Evolutionary conservation across 2,888 invertebrate species (phyloP).

Genomic region (Leptinotarsa haldemani): DNA sequence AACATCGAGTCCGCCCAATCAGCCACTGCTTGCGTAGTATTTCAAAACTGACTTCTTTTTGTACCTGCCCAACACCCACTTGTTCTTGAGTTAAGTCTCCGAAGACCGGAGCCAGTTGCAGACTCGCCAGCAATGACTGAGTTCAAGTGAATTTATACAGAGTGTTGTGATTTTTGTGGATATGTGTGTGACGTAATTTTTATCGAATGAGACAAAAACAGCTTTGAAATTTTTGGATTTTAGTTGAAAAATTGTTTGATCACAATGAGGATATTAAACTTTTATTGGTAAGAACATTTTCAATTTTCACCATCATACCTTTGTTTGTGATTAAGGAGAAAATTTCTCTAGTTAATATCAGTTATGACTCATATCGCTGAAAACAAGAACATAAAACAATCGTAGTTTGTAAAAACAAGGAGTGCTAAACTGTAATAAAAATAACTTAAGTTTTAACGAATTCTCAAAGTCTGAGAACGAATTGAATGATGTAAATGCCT

Average conservation of each 20-base stretch:
- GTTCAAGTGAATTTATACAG: slow-evolving; percentile 18
- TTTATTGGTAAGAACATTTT: slow-evolving; percentile 59
- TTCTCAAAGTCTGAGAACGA: too few species aligned
- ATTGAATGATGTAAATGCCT: too few species aligned
- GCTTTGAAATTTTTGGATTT: slow-evolving; percentile 22
- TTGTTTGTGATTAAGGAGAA: too few species aligned
- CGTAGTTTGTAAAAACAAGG: too few species aligned
- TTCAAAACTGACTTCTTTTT: slow-evolving; percentile 51
- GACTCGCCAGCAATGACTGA: slow-evolving; percentile 25
- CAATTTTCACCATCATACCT: not conserved
- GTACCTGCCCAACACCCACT: slow-evolving; percentile 56
- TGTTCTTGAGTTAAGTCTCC: slow-evolving; percentile 47
- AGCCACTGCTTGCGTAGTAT: slow-evolving; percentile 7
- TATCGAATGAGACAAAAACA: not conserved
- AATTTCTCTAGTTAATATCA: too few species aligned
- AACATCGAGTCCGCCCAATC: slow-evolving; percentile 51
- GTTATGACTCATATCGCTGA: too few species aligned
- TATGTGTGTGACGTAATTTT: not conserved
- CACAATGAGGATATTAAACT: slow-evolving; percentile 62
- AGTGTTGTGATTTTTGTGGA: slow-evolving; percentile 22
- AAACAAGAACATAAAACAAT: too few species aligned
- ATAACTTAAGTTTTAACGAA: too few species aligned
- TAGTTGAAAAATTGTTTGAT: slow-evolving; percentile 6
- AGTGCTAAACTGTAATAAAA: too few species aligned
- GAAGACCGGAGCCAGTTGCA: slow-evolving; percentile 30